Conservation (phyloP, 2,888 invertebrate genomes). For the Drosophila mayaguana region DNA sequence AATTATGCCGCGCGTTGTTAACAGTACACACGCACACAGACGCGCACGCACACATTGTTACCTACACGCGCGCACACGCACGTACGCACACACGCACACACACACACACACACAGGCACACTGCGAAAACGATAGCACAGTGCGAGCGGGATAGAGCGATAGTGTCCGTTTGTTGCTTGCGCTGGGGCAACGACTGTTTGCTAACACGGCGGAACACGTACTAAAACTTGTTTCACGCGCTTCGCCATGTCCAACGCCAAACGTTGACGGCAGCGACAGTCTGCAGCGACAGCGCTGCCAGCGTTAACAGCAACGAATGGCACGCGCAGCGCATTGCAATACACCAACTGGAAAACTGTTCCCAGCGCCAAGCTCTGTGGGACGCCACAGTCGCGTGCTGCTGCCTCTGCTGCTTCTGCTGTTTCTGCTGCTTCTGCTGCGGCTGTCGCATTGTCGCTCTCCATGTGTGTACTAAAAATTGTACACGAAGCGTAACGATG, state of each 20-base stretch:
- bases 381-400: conserved; percentile 37
- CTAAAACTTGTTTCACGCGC: conserved; percentile 83
- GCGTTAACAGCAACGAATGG: conserved; percentile 38
- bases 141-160: conserved; percentile 1
- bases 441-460: conserved; percentile 50
- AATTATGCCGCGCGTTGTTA: conserved; percentile 11
- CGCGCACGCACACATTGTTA: not conserved
- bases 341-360: conserved; percentile 44
- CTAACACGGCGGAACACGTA: conserved; percentile 85
- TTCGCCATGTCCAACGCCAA: conserved; percentile 47
- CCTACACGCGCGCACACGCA: too few relatives aligned
- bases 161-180: conserved; percentile 30
- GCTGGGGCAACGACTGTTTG: conserved; percentile 80
- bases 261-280: conserved; percentile 7
- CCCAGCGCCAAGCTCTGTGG: conserved; percentile 35
- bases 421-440: conserved; percentile 9
- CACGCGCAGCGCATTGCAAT: conserved; percentile 50
- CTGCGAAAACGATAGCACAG: not conserved
- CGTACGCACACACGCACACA: not conserved
- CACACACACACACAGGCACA: conserved; percentile 7
- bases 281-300: conserved; percentile 26
- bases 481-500: conserved; percentile 31
- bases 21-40: conserved; percentile 4
- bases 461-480: conserved; percentile 55
- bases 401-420: not conserved